Evolutionary conservation across 2,888 invertebrate species (phyloP).

Genomic region (Cantharis flavilabris): DNA sequence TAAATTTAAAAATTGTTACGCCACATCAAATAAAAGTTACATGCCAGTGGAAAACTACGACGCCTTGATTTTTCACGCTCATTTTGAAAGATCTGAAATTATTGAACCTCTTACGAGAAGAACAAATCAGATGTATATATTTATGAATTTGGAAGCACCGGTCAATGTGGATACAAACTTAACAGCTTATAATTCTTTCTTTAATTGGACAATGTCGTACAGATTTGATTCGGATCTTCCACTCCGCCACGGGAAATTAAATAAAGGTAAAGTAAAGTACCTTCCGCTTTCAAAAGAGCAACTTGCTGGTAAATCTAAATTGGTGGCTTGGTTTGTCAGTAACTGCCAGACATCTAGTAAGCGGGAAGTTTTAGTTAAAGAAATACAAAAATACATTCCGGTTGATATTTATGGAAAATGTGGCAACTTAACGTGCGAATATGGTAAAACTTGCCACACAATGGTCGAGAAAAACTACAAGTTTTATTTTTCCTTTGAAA

Average conservation of each 20-base stretch:
- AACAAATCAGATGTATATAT: constrained; percentile 58
- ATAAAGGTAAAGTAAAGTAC: constrained; percentile 30
- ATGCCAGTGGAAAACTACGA: constrained; percentile 56
- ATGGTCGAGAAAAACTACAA: constrained; percentile 50
- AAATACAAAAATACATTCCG: constrained; percentile 61
- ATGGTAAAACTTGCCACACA: too few species aligned
- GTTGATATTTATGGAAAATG: constrained; percentile 70
- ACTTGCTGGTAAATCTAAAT: constrained; percentile 52
- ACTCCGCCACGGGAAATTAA: constrained; percentile 50
- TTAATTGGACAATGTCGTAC: constrained; percentile 64
- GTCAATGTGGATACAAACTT: constrained; percentile 33
- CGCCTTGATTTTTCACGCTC: constrained; percentile 60
- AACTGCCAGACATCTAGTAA: constrained; percentile 57
- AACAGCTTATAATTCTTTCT: constrained; percentile 53
- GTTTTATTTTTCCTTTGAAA: constrained; percentile 36
- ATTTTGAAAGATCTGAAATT: constrained; percentile 25
- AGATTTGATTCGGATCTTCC: constrained; percentile 52
- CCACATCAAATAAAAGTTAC: constrained; percentile 51
- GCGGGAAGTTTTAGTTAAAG: constrained; percentile 54
- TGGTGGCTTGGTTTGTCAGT: constrained; percentile 62
- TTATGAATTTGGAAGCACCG: constrained; percentile 58
- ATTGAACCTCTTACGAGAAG: constrained; percentile 52
- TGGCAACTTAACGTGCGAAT: constrained; percentile 46
- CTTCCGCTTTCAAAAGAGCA: constrained; percentile 28
- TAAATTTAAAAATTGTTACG: constrained; percentile 54